Base-by-base conservation (phyloP, 1,140 invertebrate genomes). In the Drosophila carrolli region DNA sequence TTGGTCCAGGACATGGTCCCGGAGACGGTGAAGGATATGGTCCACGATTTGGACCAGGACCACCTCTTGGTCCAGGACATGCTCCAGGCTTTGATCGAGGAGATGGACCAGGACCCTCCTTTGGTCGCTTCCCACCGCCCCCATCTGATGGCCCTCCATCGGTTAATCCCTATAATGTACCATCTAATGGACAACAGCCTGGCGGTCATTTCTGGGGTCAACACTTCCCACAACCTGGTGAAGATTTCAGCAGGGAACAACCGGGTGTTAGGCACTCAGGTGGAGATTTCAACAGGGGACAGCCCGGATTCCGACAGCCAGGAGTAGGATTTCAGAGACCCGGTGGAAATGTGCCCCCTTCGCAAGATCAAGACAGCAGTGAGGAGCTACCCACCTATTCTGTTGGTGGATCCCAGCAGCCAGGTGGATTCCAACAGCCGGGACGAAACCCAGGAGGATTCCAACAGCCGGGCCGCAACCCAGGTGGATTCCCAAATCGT, bases 181-280 rank as follows among this genome's bases (percentile, higher is more conserved):
- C 6, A 9, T n/a, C 59, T 3, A 23, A 35, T 14, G 43, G 54
- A 9, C 40, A 16, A 13, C 62, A 62, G 2, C 27, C 37, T 35
- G 55, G 66, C 1, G 65, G 65, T 13, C 27, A 8, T 9, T 40
- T 40, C 0, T 35, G 40, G 37, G 40, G n/a, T 11, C 32, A 47
- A 14, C 29, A 70, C 2, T 44, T 58, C 13, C 50, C 16, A 5
- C 35, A 57, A 5, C 53, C 27, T 27, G 53, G 40, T 10, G 32
- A 62, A 13, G 40, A 37, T 29, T 63, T 38, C 8, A 61, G 48
- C 16, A 23, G 63, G 4, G 43, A 48, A 5, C 60, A 65, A 14
- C 16, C 40, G 1, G 59, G 40, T 1, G 37, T 68, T 29, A 29
- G 14, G 5, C 60, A 66, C 11, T 48, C 65, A 9, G 58, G 67